Conservation (phyloP, 2,797 vertebrate genomes). For the Bryconaethiops microstoma region DNA sequence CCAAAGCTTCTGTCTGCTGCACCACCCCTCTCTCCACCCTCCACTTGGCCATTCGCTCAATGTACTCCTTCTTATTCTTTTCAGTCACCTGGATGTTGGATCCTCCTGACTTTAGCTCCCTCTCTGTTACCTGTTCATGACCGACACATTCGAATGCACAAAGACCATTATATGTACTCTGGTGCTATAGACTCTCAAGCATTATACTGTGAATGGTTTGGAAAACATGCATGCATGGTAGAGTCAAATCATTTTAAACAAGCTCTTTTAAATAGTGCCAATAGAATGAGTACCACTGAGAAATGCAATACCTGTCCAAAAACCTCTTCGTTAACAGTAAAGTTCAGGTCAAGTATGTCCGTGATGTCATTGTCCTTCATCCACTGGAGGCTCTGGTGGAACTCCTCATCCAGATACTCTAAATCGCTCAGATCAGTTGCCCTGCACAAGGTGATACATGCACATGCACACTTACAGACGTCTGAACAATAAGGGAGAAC, state of each 20-base stretch:
- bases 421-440: constrained; percentile 94
- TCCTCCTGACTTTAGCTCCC: constrained; percentile 94
- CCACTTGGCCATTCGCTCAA: constrained; percentile 96
- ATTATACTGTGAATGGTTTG: neutral
- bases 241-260: neutral
- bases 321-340: constrained; percentile 97
- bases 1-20: constrained; percentile 93
- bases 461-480: no score
- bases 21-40: constrained; percentile 94
- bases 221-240: neutral
- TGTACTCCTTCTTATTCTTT: constrained; percentile 99
- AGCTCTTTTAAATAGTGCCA: neutral
- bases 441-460: constrained; percentile 66
- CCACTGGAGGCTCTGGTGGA: constrained; percentile 98
- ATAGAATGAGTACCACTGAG: neutral
- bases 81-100: constrained; percentile 93
- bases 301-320: constrained; percentile 88
- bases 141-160: neutral
- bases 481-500: neutral
- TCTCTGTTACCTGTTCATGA: constrained; percentile 87
- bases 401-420: constrained; percentile 97
- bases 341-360: constrained; percentile 94
- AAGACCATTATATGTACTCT: neutral
- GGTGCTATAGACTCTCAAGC: neutral
- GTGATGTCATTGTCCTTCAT: constrained; percentile 99